Percentiles rank a stretch among this genome's conserved stretches.
These are phyloP conservation scores for Martes martes DNA, from an alignment of 2,113 vertebrate genomes.

Conservation along the genomic window DNA sequence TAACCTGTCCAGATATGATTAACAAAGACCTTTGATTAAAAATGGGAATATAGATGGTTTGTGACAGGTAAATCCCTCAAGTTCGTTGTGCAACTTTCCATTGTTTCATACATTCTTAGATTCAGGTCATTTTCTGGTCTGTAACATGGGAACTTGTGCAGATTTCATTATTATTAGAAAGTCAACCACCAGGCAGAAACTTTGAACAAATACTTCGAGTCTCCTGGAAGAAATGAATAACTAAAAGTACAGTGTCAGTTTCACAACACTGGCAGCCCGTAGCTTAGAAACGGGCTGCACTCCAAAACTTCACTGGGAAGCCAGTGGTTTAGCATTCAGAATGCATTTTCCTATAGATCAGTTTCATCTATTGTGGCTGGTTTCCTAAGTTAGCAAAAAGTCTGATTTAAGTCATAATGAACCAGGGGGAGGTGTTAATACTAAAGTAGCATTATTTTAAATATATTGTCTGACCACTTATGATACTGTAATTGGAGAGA, in stretches of 20 bases:
- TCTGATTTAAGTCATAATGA: slow-evolving; percentile 24
- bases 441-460: background rate
- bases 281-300: background rate
- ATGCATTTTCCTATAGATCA: background rate
- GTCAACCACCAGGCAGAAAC: slow-evolving; percentile 50
- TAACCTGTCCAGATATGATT: slow-evolving; percentile 48
- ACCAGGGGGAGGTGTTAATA: background rate
- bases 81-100: background rate
- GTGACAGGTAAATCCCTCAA: slow-evolving; percentile 15
- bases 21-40: slow-evolving; percentile 64
- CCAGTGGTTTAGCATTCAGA: background rate
- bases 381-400: slow-evolving; percentile 14
- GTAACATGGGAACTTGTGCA: slow-evolving; percentile 3
- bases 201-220: slow-evolving; percentile 51
- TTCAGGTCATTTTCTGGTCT: slow-evolving; percentile 32
- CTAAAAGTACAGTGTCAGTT: background rate
- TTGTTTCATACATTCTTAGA: slow-evolving; percentile 5
- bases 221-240: slow-evolving; percentile 53
- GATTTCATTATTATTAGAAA: slow-evolving; percentile 59
- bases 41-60: background rate
- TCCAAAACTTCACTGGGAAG: background rate
- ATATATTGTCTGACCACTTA: background rate
- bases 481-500: background rate
- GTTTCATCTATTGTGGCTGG: background rate
- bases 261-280: background rate